Base-by-base conservation (phyloP, 1,140 invertebrate genomes). In the Drosophila tani region DNA sequence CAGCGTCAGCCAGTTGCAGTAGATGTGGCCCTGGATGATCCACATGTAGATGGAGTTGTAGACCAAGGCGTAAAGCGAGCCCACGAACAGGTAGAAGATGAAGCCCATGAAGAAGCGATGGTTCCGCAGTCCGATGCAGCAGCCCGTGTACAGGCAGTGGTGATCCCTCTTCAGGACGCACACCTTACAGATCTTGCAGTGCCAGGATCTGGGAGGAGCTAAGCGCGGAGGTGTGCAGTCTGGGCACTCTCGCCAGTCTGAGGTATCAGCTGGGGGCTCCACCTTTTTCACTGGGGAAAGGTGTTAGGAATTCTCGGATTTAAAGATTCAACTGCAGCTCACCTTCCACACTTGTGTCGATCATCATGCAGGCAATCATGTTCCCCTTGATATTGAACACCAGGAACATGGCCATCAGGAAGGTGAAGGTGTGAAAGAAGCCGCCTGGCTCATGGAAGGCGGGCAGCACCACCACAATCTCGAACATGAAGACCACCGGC, bases 161-260 rank as follows among this genome's bases (percentile, higher is more conserved):
- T 99, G 98, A 92, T 99, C 98, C 73, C 98, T 94, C 91, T 98
- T 98, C 27, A 98, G 91, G 47, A 99, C 96, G 88, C 98, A 99
- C 19, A 93, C 92, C 71, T 94, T 92, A 82, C 98, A 99, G 40
- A 93, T 94, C 53, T 94, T 93, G 87, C 98, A 99, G 92, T 99
- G 98, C 95, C 97, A 98, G 1, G 98, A 96, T 71, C 98, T 94
- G 17, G 97, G 97, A n/a, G 98, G 98, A 3, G 95, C 94, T 17
- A 96, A 84, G 15, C 94, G 93, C 91, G 98, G 96, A 6, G 53
- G 53, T n/a, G 2, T 56, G 27, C 91, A 91, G 0, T n/a, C 35
- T 0, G 11, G 4, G 56, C 86, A 92, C 40, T 77, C 51, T 8
- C 69, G 56, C 83, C 82, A 87, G 5, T 67, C 46, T 7, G 38